phyloP scores from a whole-genome alignment of 1,140 invertebrate genomes.

The Maconellicoccus hirsutus region DNA sequence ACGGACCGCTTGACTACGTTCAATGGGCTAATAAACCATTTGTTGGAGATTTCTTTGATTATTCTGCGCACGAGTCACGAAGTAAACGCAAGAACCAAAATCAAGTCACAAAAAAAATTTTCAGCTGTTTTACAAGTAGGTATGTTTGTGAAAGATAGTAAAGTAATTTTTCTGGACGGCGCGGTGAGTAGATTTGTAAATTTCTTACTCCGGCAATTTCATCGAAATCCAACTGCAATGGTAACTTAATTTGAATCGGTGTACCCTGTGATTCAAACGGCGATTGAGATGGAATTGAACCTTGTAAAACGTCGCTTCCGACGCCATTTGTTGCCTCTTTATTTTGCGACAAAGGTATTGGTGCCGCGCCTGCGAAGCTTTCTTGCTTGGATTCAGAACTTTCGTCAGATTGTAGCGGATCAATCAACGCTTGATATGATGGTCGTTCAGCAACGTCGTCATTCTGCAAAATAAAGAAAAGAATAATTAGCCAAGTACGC shows the following conservation, averaged over 20 bases:
- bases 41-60: too few relatives aligned
- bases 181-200: too few relatives aligned
- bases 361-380: slow-evolving; percentile 33
- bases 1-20: too few relatives aligned
- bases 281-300: slow-evolving; percentile 31
- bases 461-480: slow-evolving; percentile 25
- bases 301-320: slow-evolving; percentile 34
- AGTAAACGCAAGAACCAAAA: too few relatives aligned
- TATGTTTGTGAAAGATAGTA: too few relatives aligned
- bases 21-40: too few relatives aligned
- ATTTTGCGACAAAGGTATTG: background rate
- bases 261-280: slow-evolving; percentile 43
- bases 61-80: too few relatives aligned
- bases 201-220: slow-evolving; percentile 56
- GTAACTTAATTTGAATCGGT: slow-evolving; percentile 58
- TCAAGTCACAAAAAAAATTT: too few relatives aligned
- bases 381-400: slow-evolving; percentile 30
- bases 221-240: slow-evolving; percentile 64
- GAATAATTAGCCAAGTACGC: too few relatives aligned
- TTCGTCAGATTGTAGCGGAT: slow-evolving; percentile 32
- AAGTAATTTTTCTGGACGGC: too few relatives aligned
- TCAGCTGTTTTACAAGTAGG: too few relatives aligned
- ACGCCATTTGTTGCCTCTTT: slow-evolving; percentile 34
- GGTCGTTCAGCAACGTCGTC: slow-evolving; percentile 30
- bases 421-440: slow-evolving; percentile 30